These are phyloP conservation scores for Trinorchestia longiramus DNA, from an alignment of 1,140 invertebrate genomes.

Conservation along the genomic window DNA sequence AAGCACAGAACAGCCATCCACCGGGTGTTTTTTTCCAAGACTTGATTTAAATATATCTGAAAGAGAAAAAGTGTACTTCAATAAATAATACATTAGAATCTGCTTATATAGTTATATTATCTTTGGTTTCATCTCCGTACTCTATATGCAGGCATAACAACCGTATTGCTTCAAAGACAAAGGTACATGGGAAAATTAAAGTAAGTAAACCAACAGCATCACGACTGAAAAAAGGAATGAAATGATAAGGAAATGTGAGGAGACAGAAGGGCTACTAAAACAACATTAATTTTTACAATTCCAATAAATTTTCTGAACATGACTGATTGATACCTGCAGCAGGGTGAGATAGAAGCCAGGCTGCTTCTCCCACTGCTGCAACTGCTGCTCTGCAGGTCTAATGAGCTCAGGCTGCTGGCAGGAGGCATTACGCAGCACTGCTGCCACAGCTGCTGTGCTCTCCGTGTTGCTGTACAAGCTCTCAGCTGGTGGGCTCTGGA, in stretches of 20 bases:
- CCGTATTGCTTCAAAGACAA: neutral
- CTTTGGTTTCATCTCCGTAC: too few relatives aligned
- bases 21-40: constrained; percentile 86
- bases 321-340: neutral
- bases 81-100: neutral
- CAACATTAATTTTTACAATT: too few relatives aligned
- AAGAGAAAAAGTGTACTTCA: constrained; percentile 70
- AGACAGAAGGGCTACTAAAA: too few relatives aligned
- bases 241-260: too few relatives aligned
- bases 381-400: constrained; percentile 87
- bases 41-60: constrained; percentile 79
- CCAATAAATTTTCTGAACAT: too few relatives aligned
- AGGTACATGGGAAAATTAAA: too few relatives aligned
- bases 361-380: constrained; percentile 88
- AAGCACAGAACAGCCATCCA: constrained; percentile 93
- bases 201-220: too few relatives aligned
- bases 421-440: constrained; percentile 73
- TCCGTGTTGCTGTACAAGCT: constrained; percentile 21
- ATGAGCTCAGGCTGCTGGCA: constrained; percentile 87
- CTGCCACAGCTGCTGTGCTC: neutral
- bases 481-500: neutral
- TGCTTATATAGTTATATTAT: neutral
- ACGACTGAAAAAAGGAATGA: too few relatives aligned
- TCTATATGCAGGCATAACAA: neutral
- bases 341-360: constrained; percentile 85